These are phyloP conservation scores for Timandra comae DNA, from an alignment of 2,888 invertebrate genomes.

Conservation along the genomic window DNA sequence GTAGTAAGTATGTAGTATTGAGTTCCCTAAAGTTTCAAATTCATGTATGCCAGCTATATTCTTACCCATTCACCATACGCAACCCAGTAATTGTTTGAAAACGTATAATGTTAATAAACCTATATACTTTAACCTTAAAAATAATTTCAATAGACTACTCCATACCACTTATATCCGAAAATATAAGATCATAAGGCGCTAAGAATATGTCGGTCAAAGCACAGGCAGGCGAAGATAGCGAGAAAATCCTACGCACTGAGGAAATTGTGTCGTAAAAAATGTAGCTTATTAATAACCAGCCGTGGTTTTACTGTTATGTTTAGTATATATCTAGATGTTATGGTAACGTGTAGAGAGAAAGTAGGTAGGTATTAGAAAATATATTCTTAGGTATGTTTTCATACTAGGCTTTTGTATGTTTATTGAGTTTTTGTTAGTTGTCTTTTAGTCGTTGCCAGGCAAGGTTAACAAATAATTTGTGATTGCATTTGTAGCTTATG, in stretches of 20 bases:
- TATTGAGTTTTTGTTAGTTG: too few species aligned
- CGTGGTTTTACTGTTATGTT: not conserved
- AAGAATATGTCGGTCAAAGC: constrained; percentile 74
- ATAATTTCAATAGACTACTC: constrained; percentile 22
- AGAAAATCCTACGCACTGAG: constrained; percentile 38
- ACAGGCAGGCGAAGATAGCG: constrained; percentile 59
- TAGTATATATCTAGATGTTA: not conserved
- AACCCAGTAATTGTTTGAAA: not conserved
- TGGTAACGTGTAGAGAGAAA: not conserved
- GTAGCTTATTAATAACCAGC: constrained; percentile 35
- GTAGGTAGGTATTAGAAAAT: too few species aligned
- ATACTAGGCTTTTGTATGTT: too few species aligned
- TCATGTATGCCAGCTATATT: too few species aligned
- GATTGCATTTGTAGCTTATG: too few species aligned
- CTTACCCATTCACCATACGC: too few species aligned
- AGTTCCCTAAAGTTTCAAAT: too few species aligned
- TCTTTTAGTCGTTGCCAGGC: too few species aligned
- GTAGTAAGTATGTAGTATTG: too few species aligned
- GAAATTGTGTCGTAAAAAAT: constrained; percentile 50
- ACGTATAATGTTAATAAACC: not conserved
- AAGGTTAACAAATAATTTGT: too few species aligned
- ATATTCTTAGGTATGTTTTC: too few species aligned
- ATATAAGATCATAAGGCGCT: constrained; percentile 49
- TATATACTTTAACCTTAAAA: too few species aligned
- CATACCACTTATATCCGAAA: constrained; percentile 27